phyloP scores from a whole-genome alignment of 2,113 vertebrate species.

The Synodontis membranacea region DNA sequence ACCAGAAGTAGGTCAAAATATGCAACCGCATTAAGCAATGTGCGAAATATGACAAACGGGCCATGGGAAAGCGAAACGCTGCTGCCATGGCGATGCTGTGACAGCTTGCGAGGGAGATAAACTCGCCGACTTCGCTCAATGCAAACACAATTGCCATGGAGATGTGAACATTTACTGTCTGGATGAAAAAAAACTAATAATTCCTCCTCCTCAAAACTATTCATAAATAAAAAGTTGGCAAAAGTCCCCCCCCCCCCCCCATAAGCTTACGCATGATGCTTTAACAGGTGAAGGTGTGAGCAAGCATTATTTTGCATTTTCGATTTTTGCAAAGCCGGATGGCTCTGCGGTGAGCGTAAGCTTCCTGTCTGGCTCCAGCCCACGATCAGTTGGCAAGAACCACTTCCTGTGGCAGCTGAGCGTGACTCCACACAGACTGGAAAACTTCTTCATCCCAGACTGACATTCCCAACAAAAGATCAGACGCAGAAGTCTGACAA shows the following conservation, averaged over 20 bases:
- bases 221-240: neutral
- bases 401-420: conserved; percentile 50
- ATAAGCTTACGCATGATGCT: too few species aligned
- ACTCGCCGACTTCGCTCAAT: neutral
- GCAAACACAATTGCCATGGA: conserved; percentile 31
- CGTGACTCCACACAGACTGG: conserved; percentile 26
- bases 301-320: neutral
- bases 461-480: conserved; percentile 12
- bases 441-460: neutral
- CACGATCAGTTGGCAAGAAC: conserved; percentile 50
- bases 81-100: conserved; percentile 43
- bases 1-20: conserved; percentile 33
- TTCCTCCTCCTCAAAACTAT: neutral
- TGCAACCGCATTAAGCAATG: conserved; percentile 10
- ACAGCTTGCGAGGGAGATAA: neutral
- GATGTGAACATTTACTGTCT: conserved; percentile 35
- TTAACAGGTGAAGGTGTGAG: neutral
- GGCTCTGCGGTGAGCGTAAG: neutral
- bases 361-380: conserved; percentile 21
- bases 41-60: conserved; percentile 2
- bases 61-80: neutral
- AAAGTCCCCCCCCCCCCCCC: too few species aligned
- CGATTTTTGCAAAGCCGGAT: neutral
- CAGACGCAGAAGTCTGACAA: neutral
- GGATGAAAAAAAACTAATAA: too few species aligned